These are phyloP conservation scores for Notiomystis cincta DNA, from an alignment of 2,113 vertebrate genomes.

Conservation along the genomic window DNA sequence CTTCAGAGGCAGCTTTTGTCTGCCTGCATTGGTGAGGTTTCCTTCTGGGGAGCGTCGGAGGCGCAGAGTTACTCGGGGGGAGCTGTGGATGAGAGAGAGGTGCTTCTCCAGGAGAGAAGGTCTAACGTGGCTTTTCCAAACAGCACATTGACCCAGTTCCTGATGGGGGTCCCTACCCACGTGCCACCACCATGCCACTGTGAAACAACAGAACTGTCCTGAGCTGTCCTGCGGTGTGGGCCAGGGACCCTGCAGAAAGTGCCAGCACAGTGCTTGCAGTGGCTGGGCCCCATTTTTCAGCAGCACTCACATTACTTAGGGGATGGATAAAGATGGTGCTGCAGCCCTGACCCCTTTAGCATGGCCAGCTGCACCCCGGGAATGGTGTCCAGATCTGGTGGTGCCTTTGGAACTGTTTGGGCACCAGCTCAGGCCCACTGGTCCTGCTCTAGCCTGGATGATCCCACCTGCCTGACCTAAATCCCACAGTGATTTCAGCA, in stretches of 20 bases:
- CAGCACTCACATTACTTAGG: rapidly evolving
- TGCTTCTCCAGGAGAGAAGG: rapidly evolving
- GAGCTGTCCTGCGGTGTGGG: rapidly evolving
- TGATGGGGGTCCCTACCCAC: not conserved
- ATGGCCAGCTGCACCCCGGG: not conserved
- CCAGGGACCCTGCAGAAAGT: not conserved
- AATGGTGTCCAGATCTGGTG: not conserved
- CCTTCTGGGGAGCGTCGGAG: rapidly evolving
- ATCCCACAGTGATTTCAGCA: not conserved
- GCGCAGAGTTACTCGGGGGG: not conserved
- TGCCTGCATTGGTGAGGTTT: not conserved
- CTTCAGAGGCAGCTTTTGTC: not conserved
- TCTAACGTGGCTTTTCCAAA: not conserved
- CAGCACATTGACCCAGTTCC: not conserved
- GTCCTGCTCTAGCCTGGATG: not conserved
- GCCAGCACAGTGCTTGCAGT: rapidly evolving
- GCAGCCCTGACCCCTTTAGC: not conserved
- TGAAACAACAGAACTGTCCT: not conserved
- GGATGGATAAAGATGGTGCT: not conserved
- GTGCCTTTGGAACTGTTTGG: not conserved
- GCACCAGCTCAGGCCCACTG: not conserved
- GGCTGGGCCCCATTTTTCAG: not conserved
- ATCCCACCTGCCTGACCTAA: not conserved
- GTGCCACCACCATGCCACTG: not conserved
- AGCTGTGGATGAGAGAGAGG: not conserved